These are phyloP conservation scores for Balaeniceps rex DNA, from an alignment of 2,113 vertebrate genomes.

Conservation along the genomic window DNA sequence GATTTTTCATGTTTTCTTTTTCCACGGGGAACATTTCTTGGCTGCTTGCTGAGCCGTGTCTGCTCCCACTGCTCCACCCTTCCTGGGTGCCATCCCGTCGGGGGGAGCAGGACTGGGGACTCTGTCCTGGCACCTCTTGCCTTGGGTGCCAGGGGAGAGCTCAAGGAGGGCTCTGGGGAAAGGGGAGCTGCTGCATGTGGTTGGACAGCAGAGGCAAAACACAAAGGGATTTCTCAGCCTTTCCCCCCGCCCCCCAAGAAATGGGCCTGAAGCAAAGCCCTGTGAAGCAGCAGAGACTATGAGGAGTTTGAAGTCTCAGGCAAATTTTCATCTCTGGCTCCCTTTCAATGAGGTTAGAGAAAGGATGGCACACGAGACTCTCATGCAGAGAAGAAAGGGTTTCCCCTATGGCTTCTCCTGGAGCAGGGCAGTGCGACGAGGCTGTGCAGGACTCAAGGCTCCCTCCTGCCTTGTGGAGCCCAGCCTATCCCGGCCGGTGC, in stretches of 20 bases:
- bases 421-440: background rate
- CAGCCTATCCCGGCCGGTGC: too few species aligned
- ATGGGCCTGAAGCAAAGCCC: background rate
- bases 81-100: rapidly evolving
- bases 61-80: background rate
- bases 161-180: background rate
- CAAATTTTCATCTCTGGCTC: rapidly evolving
- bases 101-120: background rate
- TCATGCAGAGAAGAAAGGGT: rapidly evolving
- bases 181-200: rapidly evolving
- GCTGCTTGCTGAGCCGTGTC: background rate
- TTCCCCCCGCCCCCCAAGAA: background rate
- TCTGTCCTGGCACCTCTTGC: background rate
- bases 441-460: background rate
- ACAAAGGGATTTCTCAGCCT: background rate
- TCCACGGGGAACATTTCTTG: background rate
- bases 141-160: background rate
- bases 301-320: background rate
- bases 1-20: background rate
- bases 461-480: background rate
- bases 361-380: rapidly evolving
- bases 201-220: background rate
- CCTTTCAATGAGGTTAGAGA: background rate
- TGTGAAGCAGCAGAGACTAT: background rate
- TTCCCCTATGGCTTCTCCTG: background rate